Evolutionary conservation across 2,797 vertebrate species (phyloP), one percentile per base, ranked within the genome.

Genomic region (Spondyliosoma cantharus): DNA sequence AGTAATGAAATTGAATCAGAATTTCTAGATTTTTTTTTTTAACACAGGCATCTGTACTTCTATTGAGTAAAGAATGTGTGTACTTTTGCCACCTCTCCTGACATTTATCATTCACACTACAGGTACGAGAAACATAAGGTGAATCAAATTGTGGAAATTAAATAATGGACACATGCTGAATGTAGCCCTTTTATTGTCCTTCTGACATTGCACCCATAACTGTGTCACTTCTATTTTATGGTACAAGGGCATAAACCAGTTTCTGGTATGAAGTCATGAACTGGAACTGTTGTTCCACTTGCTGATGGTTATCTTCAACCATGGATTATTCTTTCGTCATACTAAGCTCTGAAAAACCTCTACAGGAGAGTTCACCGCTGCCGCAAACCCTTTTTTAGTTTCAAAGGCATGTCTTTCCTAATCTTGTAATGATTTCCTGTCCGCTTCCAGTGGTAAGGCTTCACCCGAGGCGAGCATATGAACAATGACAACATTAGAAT

Each of bases 381-480:
- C 83, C 73, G 22, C 67, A 78, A 68, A 11, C 37, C n/a, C 17
- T 19, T 49, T 24, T 73, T 58, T 48, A 37, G 43, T 86, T 71
- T 86, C 63, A 80, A 79, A 85, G 64, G 27, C 67, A 62, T 27
- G 29, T 68, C 22, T 79, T 68, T 78, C 48, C 53, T 80, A 72
- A 78, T 81, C 77, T 67, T 84, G 70, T 73, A 83, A 83, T 74
- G 81, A 86, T 88, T 65, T 66, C 48, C 74, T 70, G 61, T 81
- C 72, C 57, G 71, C 49, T 85, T 80, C 56, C 11, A 56, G n/a
- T 60, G 62, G 61, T 54, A 81, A 59, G 29, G 53, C 64, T 58
- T 82, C 46, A 24, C 58, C 68, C 63, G 68, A 72, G 22, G 59
- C 13, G 20, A 61, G 14, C n/a, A 52, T 62, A 0, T 15, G 62